phyloP scores from a whole-genome alignment of 2,888 invertebrate species.

The Caenorhabditis angaria region DNA sequence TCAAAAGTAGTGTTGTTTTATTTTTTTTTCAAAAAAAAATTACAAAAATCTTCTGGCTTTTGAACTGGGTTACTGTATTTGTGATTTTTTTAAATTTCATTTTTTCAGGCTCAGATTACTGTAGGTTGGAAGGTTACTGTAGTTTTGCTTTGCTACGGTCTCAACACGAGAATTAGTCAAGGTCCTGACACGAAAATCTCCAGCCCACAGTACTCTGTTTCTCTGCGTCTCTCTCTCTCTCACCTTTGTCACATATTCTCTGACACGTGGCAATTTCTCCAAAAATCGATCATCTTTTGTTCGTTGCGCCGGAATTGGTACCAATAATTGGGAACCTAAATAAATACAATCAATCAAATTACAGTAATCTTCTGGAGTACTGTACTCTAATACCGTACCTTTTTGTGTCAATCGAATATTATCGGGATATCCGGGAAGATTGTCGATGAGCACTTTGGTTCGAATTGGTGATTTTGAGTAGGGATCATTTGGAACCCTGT shows the following conservation, averaged over 20 bases:
- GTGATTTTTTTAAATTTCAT: too few relatives aligned
- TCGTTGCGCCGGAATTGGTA: slow-evolving; percentile 36
- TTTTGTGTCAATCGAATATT: slow-evolving; percentile 47
- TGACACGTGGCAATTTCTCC: slow-evolving; percentile 28
- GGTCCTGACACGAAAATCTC: background rate
- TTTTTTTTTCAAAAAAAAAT: too few relatives aligned
- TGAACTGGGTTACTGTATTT: too few relatives aligned
- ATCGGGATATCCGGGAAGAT: slow-evolving; percentile 60
- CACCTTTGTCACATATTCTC: slow-evolving; percentile 51
- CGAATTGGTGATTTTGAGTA: slow-evolving; percentile 35
- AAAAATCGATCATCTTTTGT: slow-evolving; percentile 36
- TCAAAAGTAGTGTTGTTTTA: too few relatives aligned
- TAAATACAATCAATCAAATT: background rate
- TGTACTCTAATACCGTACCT: background rate
- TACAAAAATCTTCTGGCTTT: too few relatives aligned
- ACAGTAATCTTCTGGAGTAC: too few relatives aligned
- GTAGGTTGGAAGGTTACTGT: too few relatives aligned
- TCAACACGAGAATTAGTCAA: too few relatives aligned
- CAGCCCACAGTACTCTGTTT: background rate
- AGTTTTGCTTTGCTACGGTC: too few relatives aligned
- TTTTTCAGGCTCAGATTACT: too few relatives aligned
- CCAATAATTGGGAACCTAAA: slow-evolving; percentile 14
- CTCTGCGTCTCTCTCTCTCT: background rate
- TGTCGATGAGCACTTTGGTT: slow-evolving; percentile 41
- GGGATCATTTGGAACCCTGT: slow-evolving; percentile 38